These are phyloP conservation scores for Ephialtes manifestator DNA, from an alignment of 2,888 invertebrate species.

Conservation along the genomic window DNA sequence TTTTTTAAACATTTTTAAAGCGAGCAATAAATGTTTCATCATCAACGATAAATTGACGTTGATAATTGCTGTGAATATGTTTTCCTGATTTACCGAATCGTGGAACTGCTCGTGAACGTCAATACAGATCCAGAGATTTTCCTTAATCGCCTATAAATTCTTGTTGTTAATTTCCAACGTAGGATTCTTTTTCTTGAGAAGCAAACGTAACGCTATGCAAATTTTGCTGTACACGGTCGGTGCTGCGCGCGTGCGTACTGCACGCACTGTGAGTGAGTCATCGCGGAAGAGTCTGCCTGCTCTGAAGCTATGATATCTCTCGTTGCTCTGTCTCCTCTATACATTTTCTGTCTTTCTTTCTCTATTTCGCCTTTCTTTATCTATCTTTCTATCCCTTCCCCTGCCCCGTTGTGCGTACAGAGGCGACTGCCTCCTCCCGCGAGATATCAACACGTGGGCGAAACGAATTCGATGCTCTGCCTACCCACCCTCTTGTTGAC, in stretches of 20 bases:
- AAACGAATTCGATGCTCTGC: constrained; percentile 44
- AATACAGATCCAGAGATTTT: constrained; percentile 28
- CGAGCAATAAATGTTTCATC: background rate
- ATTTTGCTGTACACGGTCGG: constrained; percentile 13
- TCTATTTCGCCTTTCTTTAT: constrained; percentile 23
- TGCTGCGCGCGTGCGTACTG: constrained; percentile 19
- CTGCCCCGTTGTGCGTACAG: constrained; percentile 53
- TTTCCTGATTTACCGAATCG: constrained; percentile 1
- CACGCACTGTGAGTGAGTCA: constrained; percentile 47
- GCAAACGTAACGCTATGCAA: constrained; percentile 47
- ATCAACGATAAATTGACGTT: background rate
- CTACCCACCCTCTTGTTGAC: constrained; percentile 1
- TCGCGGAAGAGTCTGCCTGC: constrained; percentile 53
- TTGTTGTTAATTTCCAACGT: constrained; percentile 5
- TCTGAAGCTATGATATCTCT: constrained; percentile 9
- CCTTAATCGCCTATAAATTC: constrained; percentile 24
- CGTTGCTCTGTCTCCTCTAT: background rate
- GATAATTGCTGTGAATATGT: background rate
- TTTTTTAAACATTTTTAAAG: background rate
- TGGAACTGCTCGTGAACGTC: no score
- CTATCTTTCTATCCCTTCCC: background rate
- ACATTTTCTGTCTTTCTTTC: constrained; percentile 20
- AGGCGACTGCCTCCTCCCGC: constrained; percentile 52
- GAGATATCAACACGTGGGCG: constrained; percentile 71
- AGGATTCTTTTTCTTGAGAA: background rate